Conservation (phyloP, 2,797 vertebrate species). For the Cyprinodon diabolis region DNA sequence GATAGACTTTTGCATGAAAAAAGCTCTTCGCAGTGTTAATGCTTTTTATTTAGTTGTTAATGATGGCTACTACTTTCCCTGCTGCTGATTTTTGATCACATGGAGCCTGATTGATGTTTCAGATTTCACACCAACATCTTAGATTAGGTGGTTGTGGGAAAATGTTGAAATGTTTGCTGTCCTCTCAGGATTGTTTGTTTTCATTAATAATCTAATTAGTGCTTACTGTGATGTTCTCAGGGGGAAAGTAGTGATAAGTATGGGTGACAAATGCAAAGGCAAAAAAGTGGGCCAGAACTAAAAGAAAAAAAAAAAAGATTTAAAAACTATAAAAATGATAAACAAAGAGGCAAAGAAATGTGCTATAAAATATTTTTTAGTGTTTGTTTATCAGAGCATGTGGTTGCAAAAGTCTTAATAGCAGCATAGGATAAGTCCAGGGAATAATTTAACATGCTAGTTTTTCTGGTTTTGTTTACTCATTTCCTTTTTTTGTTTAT, state of each 20-base stretch:
- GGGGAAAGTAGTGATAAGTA: background rate
- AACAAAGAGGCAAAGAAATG: no score
- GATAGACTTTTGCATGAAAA: background rate
- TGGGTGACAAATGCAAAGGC: background rate
- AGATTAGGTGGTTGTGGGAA: background rate
- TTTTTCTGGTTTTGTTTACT: background rate
- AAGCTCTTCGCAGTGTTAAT: background rate
- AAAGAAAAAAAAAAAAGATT: background rate
- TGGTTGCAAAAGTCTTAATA: background rate
- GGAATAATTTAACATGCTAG: background rate
- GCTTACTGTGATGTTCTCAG: background rate
- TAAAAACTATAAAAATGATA: background rate
- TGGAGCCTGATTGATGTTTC: background rate
- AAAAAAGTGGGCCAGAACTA: background rate
- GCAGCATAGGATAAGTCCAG: background rate
- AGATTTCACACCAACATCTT: background rate
- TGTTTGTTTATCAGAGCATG: background rate
- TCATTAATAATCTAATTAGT: background rate
- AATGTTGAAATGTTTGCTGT: background rate
- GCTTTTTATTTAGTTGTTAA: background rate
- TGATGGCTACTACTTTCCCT: background rate
- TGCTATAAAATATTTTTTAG: no score
- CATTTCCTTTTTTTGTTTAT: background rate
- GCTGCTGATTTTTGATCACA: background rate
- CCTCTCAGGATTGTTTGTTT: background rate